Evolutionary conservation across 1,140 invertebrate species (phyloP).

Genomic region (Apis florea): DNA sequence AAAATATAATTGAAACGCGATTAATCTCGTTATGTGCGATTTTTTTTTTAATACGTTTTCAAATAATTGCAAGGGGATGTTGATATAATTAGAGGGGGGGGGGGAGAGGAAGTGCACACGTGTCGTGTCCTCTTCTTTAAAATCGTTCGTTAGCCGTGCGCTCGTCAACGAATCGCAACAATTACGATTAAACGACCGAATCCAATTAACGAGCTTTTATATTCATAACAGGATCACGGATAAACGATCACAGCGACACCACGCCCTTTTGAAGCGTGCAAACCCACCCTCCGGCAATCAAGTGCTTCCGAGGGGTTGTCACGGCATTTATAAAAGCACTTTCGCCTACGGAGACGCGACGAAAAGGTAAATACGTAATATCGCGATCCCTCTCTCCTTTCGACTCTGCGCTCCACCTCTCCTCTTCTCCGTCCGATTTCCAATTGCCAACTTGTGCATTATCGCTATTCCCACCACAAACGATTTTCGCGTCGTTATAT

Average conservation of each 20-base stretch:
- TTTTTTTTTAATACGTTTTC: too few relatives aligned
- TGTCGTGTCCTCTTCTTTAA: too few relatives aligned
- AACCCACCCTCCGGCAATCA: neutral
- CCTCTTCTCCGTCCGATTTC: neutral
- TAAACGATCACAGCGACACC: neutral
- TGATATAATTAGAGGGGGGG: too few relatives aligned
- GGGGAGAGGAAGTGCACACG: neutral
- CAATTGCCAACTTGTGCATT: constrained; percentile 3
- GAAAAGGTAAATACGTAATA: neutral
- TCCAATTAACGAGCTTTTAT: constrained; percentile 25
- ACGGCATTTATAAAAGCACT: constrained; percentile 33
- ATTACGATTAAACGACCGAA: constrained; percentile 12
- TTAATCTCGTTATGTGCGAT: too few relatives aligned
- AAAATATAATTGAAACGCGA: too few relatives aligned
- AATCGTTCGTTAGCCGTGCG: neutral
- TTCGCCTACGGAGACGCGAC: neutral
- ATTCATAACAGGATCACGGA: constrained; percentile 10
- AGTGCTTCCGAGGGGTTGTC: constrained; percentile 27
- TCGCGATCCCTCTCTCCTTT: neutral
- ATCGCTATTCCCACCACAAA: too few relatives aligned
- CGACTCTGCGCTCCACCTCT: neutral
- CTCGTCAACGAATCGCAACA: neutral
- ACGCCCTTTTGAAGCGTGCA: constrained; percentile 19
- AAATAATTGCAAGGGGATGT: too few relatives aligned
- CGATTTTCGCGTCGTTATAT: neutral